Evolutionary conservation across 1,140 invertebrate species (phyloP).

Genomic region (Drosophila nasuta): DNA sequence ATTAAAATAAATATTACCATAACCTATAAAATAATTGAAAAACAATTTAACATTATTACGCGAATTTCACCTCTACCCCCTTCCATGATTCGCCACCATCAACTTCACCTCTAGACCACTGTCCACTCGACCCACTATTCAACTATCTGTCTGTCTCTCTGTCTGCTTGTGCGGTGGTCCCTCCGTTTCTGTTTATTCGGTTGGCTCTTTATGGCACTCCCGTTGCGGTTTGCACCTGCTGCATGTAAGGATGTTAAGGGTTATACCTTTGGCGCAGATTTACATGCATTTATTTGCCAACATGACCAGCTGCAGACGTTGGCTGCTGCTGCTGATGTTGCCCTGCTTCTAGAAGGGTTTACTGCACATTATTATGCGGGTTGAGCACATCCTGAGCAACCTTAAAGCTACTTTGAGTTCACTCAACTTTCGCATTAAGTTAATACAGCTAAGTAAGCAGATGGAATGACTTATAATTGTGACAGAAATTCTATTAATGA

Average conservation of each 20-base stretch:
- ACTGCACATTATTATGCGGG: not conserved
- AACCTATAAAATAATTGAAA: constrained; percentile 84
- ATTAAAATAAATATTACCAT: constrained; percentile 84
- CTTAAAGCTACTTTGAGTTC: not conserved
- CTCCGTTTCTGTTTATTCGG: constrained; percentile 13
- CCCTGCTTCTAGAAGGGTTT: not conserved
- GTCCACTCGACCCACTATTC: constrained; percentile 3
- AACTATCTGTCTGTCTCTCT: not conserved
- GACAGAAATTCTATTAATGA: too few relatives aligned
- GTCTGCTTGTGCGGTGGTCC: not conserved
- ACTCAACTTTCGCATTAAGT: not conserved
- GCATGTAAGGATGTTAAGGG: constrained; percentile 34
- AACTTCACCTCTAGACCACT: not conserved
- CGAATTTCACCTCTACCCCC: constrained; percentile 9
- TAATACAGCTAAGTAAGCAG: not conserved
- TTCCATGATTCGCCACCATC: not conserved
- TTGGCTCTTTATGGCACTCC: constrained; percentile 29
- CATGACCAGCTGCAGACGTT: constrained; percentile 26
- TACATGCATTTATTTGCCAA: constrained; percentile 67
- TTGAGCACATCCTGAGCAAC: not conserved
- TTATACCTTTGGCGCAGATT: constrained; percentile 52
- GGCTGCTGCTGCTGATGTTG: not conserved
- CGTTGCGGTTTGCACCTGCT: constrained; percentile 54
- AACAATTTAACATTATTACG: constrained; percentile 79
- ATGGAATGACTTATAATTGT: too few relatives aligned